phyloP scores from a whole-genome alignment of 1,140 invertebrate species.

The Drosophila nikananu region DNA sequence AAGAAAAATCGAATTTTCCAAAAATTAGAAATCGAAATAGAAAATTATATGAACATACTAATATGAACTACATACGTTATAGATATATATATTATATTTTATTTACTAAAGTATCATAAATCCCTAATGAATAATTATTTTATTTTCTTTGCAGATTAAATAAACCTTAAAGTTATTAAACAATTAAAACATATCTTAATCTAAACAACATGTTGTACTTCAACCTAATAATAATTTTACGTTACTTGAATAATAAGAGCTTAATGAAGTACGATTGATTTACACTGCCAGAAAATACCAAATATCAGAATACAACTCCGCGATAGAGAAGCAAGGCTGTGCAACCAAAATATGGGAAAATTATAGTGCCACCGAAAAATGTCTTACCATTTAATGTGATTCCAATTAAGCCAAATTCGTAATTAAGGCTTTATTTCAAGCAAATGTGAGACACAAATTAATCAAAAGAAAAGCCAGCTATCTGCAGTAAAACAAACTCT shows the following conservation, averaged over 20 bases:
- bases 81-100: no score
- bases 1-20: no score
- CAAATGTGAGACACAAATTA: constrained; percentile 2
- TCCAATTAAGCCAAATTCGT: constrained; percentile 28
- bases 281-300: neutral
- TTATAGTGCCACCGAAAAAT: constrained; percentile 14
- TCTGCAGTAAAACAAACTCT: no score
- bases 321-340: constrained; percentile 21
- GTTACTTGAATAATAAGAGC: neutral
- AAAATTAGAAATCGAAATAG: no score
- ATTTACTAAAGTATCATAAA: neutral
- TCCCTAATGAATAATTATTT: neutral
- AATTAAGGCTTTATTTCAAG: constrained; percentile 20
- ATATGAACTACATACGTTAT: no score
- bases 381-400: constrained; percentile 33
- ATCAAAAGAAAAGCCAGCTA: neutral
- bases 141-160: neutral
- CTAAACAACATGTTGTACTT: neutral
- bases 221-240: neutral
- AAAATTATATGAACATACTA: no score
- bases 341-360: constrained; percentile 6
- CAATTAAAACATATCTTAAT: neutral
- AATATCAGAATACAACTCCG: constrained; percentile 7
- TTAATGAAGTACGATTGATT: neutral
- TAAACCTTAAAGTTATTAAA: neutral